Evolutionary conservation across 2,888 invertebrate genomes (phyloP), one percentile per base, ranked within the genome.

Genomic region (Malthinus flaveolus): DNA sequence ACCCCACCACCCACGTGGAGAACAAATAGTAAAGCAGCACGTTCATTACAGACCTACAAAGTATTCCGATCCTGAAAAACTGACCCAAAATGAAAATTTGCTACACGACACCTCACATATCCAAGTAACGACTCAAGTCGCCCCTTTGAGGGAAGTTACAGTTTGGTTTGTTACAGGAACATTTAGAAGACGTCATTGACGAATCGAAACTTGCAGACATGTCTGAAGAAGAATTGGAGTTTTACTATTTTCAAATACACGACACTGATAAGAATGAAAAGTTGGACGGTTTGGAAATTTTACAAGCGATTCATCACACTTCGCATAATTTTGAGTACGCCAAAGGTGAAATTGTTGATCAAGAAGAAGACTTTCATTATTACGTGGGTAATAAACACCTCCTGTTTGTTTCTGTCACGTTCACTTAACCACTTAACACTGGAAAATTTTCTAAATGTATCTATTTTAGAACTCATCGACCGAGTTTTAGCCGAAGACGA

Each of bases 181-280:
- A 78, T 68, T 65, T 78, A 49, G 76, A 76, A 55, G 75, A 76
- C 49, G 47, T 73, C n/a, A 66, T 73, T 6, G 69, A 84, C 71
- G 73, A 82, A 34, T 79, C 83, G n/a, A 83, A 83, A 61, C 68
- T 88, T 53, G 82, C 87, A 0, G 86, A 86, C 63, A 88, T 95
- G 89, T 85, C 89, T 0, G 88, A 91, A 1, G 93, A 93, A 70
- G 94, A 95, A 73, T 75, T 93, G 70, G 92, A 92, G 74, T 91
- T 92, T 71, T 88, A 90, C 75, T 92, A 92, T 73, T 93, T 93
- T 75, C 87, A 89, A 80, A 80, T 90, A 11, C 97, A 97, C 70
- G 97, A 97, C 75, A 89, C 88, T 64, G 95, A 96, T 74, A 91
- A 90, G 73, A 95, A 97, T 75, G 89, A 89, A 1, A 90, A 89